Base-by-base conservation (phyloP, 2,797 vertebrate species). In the Anniella stebbinsi region DNA sequence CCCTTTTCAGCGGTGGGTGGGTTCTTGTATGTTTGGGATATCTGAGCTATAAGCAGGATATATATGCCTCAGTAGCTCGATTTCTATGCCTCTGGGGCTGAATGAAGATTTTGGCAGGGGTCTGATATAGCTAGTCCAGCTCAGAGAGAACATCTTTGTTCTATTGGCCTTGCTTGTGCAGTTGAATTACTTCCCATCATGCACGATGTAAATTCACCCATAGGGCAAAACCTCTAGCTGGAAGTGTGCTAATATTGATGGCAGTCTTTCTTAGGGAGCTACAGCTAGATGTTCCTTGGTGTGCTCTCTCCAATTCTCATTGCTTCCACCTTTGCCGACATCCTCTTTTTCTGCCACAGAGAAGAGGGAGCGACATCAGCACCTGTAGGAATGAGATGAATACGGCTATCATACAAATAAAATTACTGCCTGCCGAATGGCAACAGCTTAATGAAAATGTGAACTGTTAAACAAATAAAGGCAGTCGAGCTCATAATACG, bases 401-500 rank as follows among this genome's bases (percentile, higher is more conserved):
- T 95, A 94, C 2, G 3, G 66, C 94, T 95, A 93, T 95, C 94
- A 91, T 91, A 88, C 89, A 96, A 96, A 96, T 93, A 95, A 96
- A 96, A 96, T 95, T 93, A 95, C 93, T 93, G 94, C 93, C 94
- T 96, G 93, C 93, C 0, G 57, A 94, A 90, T 84, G 93, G 92
- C 94, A 96, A 95, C 90, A 94, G 91, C 88, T 95, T 96, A 96
- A 96, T 96, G 96, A 96, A 96, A 96, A 95, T 95, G 94, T 94
- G 94, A 95, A 95, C 91, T 93, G 94, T 96, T 96, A 96, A 96
- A 95, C 94, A 96, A 96, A 95, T 96, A 96, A 95, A 96, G 91
- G 88, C 92, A 95, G 94, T 95, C 89, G 90, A 93, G 93, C 94
- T 96, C 89, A 92, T 96, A 95, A 95, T 95, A 91, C 51, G 95